Evolutionary conservation across 2,888 invertebrate genomes (phyloP).

Genomic region (Drosophila mercatorum): DNA sequence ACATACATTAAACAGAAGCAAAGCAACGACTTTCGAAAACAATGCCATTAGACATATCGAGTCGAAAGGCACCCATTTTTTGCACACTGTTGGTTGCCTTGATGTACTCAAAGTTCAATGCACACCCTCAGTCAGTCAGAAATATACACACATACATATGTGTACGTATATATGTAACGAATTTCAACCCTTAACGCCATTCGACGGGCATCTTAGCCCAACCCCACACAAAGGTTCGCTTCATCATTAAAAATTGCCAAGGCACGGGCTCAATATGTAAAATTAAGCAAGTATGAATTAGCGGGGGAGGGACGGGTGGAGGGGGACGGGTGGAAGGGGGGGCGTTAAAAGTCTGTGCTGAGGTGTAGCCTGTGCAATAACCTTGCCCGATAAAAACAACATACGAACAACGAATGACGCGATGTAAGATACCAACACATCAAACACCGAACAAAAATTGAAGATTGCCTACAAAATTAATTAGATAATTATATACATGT

Average conservation of each 20-base stretch:
- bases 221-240: conserved; percentile 24
- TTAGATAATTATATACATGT: neutral
- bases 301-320: neutral
- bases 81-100: conserved; percentile 76
- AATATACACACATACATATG: conserved; percentile 26
- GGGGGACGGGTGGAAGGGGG: no score
- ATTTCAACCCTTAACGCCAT: conserved; percentile 69
- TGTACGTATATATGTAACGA: neutral
- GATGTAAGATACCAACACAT: conserved; percentile 24
- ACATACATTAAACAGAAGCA: conserved; percentile 72
- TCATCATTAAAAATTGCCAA: conserved; percentile 75
- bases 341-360: conserved; percentile 12
- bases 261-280: conserved; percentile 53
- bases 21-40: conserved; percentile 61
- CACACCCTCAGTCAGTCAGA: conserved; percentile 41
- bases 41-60: conserved; percentile 77
- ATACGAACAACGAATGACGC: conserved; percentile 1
- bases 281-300: conserved; percentile 33
- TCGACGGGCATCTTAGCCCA: conserved; percentile 37
- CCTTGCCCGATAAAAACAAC: conserved; percentile 42
- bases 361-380: conserved; percentile 73
- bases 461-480: neutral
- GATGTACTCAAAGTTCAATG: conserved; percentile 63
- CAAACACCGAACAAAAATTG: neutral
- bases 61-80: conserved; percentile 76